phyloP scores from a whole-genome alignment of 2,888 invertebrate genomes.

The Campoplex capitator region DNA sequence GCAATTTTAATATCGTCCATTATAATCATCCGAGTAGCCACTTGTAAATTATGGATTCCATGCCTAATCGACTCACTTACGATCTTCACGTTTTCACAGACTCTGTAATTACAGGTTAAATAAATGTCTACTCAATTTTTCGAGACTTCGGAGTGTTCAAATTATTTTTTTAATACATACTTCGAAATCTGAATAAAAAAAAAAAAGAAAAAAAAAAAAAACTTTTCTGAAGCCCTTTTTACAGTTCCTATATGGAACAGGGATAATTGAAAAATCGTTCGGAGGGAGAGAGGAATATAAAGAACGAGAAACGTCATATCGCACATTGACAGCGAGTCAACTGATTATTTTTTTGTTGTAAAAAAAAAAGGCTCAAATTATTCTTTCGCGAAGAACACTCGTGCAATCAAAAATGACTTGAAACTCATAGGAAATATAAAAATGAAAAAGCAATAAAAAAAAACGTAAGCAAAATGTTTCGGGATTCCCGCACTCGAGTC shows the following conservation, averaged over 20 bases:
- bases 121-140: not conserved
- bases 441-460: not conserved
- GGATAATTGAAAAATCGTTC: not conserved
- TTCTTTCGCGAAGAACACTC: not conserved
- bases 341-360: not conserved
- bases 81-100: not conserved
- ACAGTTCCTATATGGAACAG: not conserved
- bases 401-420: not conserved
- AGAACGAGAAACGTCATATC: not conserved
- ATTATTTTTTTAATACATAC: not conserved
- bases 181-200: not conserved
- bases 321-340: not conserved
- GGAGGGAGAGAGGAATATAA: not conserved
- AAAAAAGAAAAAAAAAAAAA: not conserved
- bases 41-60: constrained; percentile 4
- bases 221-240: not conserved
- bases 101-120: not conserved
- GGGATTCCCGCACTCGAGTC: not conserved
- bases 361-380: not conserved
- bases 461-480: not conserved
- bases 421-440: not conserved
- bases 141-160: not conserved
- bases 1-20: not conserved
- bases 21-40: not conserved
- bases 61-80: not conserved